phyloP scores from a whole-genome alignment of 2,888 invertebrate genomes.

The Patella pellucida region DNA sequence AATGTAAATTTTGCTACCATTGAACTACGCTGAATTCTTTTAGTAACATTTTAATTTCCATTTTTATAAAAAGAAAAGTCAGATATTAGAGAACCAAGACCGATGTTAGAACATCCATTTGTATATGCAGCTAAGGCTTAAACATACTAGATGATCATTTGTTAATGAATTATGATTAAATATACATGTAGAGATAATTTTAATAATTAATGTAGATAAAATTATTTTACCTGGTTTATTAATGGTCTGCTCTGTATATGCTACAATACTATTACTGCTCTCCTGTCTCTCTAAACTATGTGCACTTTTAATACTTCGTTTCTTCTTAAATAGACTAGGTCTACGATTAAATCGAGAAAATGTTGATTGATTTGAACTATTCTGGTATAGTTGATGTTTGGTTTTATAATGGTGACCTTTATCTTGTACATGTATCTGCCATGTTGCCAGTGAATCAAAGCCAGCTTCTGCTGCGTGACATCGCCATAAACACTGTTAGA shows the following conservation, averaged over 20 bases:
- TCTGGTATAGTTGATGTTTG: conserved; percentile 40
- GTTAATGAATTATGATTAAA: no score
- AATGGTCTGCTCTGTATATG: not conserved
- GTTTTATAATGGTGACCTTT: conserved; percentile 35
- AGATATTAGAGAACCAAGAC: no score
- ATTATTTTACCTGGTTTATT: not conserved
- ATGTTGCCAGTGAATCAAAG: conserved; percentile 82
- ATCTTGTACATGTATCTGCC: conserved; percentile 80
- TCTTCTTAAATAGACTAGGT: conserved; percentile 55
- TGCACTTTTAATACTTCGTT: conserved; percentile 15
- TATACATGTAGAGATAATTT: no score
- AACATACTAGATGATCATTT: no score
- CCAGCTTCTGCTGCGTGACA: conserved; percentile 84
- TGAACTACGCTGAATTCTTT: no score
- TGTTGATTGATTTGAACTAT: conserved; percentile 36
- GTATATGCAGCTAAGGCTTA: no score
- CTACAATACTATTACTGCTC: conserved; percentile 26
- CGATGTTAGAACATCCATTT: no score
- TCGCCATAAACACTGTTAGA: conserved; percentile 80
- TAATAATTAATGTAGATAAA: not conserved
- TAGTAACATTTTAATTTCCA: no score
- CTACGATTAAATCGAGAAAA: conserved; percentile 56
- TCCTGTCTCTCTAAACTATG: conserved; percentile 40
- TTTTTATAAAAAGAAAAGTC: no score
- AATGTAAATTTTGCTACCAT: no score